phyloP scores from a whole-genome alignment of 2,888 invertebrate species.

The Drosophila affinis region DNA sequence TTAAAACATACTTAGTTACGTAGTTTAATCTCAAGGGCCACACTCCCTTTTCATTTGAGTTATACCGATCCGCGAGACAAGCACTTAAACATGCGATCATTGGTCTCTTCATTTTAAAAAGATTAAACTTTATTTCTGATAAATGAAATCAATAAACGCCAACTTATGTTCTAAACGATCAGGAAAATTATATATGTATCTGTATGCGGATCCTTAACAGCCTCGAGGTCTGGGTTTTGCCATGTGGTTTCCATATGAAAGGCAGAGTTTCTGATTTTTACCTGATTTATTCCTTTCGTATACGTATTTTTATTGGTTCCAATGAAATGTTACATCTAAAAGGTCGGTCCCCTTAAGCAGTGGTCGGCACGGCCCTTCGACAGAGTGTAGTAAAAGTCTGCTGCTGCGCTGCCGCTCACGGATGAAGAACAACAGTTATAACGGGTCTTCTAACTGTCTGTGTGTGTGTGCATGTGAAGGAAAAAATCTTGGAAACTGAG shows the following conservation, averaged over 20 bases:
- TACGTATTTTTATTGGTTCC: too few relatives aligned
- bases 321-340: too few relatives aligned
- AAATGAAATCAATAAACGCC: neutral
- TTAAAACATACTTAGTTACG: neutral
- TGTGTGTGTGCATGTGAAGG: too few relatives aligned
- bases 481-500: too few relatives aligned
- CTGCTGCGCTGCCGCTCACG: too few relatives aligned
- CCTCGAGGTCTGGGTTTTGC: neutral
- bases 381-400: too few relatives aligned
- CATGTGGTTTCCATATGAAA: slow-evolving; percentile 20
- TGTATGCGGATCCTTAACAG: neutral
- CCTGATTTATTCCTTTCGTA: neutral
- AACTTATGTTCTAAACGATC: neutral
- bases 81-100: neutral
- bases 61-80: neutral
- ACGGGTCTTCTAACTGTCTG: too few relatives aligned
- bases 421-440: too few relatives aligned
- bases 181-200: neutral
- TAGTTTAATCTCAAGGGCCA: neutral
- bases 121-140: neutral
- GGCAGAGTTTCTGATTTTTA: neutral
- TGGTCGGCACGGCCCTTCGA: too few relatives aligned
- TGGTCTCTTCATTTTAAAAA: neutral
- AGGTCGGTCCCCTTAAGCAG: too few relatives aligned
- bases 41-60: neutral